These are phyloP conservation scores for Eupithecia tripunctaria DNA, from an alignment of 2,888 invertebrate species.

Conservation along the genomic window DNA sequence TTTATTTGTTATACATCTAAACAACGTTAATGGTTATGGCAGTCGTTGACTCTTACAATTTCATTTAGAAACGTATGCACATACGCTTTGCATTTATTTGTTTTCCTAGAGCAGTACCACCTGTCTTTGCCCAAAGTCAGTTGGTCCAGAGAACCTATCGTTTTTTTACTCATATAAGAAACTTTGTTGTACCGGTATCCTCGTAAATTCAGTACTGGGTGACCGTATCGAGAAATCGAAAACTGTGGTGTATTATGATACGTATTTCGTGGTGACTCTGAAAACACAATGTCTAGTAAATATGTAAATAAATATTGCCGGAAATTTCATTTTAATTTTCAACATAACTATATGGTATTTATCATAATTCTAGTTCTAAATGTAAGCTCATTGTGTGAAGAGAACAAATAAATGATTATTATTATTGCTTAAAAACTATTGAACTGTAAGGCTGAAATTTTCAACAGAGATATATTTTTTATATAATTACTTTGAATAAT, in stretches of 20 bases:
- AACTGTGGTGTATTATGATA: not conserved
- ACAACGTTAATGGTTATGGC: not conserved
- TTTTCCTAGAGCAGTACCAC: slow-evolving; percentile 6
- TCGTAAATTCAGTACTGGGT: not conserved
- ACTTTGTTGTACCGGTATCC: slow-evolving; percentile 4
- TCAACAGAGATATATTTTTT: too few species aligned
- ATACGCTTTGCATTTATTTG: slow-evolving; percentile 1
- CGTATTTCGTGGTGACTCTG: not conserved
- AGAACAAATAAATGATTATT: too few species aligned
- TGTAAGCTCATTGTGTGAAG: not conserved
- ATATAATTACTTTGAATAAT: too few species aligned
- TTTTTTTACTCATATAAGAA: not conserved
- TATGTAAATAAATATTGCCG: not conserved
- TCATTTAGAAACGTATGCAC: not conserved
- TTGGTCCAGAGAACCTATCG: not conserved
- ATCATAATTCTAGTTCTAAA: not conserved
- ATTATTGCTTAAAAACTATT: too few species aligned
- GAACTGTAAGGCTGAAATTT: too few species aligned
- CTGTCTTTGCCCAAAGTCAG: not conserved
- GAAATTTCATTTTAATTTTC: not conserved
- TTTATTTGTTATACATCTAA: not conserved
- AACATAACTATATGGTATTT: not conserved
- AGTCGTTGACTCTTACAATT: slow-evolving; percentile 1
- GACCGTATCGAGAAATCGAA: not conserved
- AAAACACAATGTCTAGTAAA: not conserved